A percentile compares a stretch with the other conserved stretches of the same genome.
phyloP scores from a whole-genome alignment of 2,797 vertebrate species.

The Artibeus jamaicensis region DNA sequence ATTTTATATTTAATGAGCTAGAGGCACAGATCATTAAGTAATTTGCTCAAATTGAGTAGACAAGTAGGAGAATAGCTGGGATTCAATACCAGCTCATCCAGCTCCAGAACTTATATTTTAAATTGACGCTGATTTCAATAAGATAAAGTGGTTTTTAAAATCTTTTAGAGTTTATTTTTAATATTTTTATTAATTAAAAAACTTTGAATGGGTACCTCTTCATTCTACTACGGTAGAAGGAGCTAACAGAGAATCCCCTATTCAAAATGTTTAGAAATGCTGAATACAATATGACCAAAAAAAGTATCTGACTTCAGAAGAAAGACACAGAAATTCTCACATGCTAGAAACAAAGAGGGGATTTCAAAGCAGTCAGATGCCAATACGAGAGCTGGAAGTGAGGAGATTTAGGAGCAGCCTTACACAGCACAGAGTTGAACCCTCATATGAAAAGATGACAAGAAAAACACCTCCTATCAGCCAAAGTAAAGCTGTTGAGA shows the following conservation, averaged over 20 bases:
- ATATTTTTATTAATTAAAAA: not conserved
- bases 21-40: not conserved
- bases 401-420: not conserved
- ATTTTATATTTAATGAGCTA: not conserved
- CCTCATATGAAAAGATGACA: not conserved
- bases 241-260: not conserved
- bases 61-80: not conserved
- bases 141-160: not conserved
- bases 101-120: not conserved
- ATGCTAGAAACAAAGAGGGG: not conserved
- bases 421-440: not conserved
- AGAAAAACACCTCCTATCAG: not conserved
- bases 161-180: constrained; percentile 27
- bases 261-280: not conserved
- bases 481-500: not conserved
- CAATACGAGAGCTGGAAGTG: not conserved
- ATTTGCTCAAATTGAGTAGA: not conserved
- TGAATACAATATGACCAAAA: not conserved
- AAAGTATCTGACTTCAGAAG: not conserved
- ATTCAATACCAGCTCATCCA: not conserved
- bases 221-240: not conserved
- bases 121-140: not conserved
- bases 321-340: not conserved
- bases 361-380: not conserved
- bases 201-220: not conserved